Base-by-base conservation (phyloP, 2,113 vertebrate genomes). In the Seriola aureovittata region DNA sequence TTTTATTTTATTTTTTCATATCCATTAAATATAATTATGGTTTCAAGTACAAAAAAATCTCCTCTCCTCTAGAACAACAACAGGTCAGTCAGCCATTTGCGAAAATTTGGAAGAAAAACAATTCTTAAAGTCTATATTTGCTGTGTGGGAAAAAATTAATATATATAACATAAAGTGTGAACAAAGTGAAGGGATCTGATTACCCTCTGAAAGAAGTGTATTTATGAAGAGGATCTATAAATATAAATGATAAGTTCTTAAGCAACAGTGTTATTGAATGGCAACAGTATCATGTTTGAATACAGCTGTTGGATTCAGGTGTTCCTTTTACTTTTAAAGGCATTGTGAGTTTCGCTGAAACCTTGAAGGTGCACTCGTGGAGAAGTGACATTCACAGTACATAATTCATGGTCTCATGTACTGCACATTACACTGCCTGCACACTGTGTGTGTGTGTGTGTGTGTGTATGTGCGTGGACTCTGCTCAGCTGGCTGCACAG, bases 341-440 rank as follows among this genome's bases (percentile, higher is more conserved):
- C 34, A 52, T 38, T 8, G 9, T 9, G n/a, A 65, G 69, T 40
- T 55, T 19, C 44, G n/a, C 25, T 48, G 17, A 73, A 80, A 83
- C 83, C 80, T 83, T 84, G 85, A 81, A 67, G 69, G 17, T 62
- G 69, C 57, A 32, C n/a, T 68, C 48, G 25, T 54, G 32, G 55
- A 74, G 72, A 55, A 66, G 21, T 81, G 80, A 81, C 80, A 83
- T 86, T 86, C 80, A 78, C 80, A 78, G 64, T 78, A 50, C 67
- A 83, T 71, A 46, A 38, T 52, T 82, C 71, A 78, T 54, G 82
- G 75, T 80, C 68, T 85, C 50, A 21, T 52, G 48, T 57, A 60
- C 74, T 78, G 74, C 59, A 85, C 13, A 60, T 59, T 55, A 38
- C 48, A 65, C 12, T 69, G 60, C 19, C 44, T 68, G 23, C 62